phyloP scores from a whole-genome alignment of 1,140 invertebrate species.

The Maconellicoccus hirsutus region DNA sequence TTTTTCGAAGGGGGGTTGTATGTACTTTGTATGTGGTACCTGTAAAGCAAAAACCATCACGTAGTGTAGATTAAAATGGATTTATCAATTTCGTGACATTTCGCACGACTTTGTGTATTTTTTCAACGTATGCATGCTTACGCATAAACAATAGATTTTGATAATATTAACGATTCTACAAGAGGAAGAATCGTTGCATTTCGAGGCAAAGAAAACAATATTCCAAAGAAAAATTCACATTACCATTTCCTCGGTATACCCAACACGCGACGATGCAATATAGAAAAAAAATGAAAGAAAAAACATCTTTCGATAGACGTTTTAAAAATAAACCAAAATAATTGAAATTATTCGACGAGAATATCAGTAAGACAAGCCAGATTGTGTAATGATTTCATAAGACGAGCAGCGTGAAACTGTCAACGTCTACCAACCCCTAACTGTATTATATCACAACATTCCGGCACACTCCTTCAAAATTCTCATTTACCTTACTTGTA shows the following conservation, averaged over 20 bases:
- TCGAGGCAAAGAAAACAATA: too few relatives aligned
- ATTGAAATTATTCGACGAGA: slow-evolving; percentile 4
- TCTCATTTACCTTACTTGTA: neutral
- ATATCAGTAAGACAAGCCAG: neutral
- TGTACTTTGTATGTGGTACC: too few relatives aligned
- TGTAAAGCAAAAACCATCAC: neutral
- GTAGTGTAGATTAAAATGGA: neutral
- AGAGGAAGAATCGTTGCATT: too few relatives aligned
- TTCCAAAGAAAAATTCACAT: too few relatives aligned
- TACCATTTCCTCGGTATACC: too few relatives aligned
- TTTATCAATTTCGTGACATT: neutral
- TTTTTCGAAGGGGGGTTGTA: too few relatives aligned
- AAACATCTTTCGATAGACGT: neutral
- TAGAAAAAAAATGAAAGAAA: too few relatives aligned
- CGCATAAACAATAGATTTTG: too few relatives aligned
- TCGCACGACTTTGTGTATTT: neutral
- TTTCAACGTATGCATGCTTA: too few relatives aligned
- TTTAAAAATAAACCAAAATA: neutral
- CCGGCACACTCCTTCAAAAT: neutral
- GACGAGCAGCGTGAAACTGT: neutral
- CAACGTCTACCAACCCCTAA: neutral
- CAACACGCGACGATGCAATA: too few relatives aligned
- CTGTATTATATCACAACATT: slow-evolving; percentile 17
- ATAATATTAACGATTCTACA: too few relatives aligned
- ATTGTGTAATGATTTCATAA: neutral